phyloP scores from a whole-genome alignment of 2,888 invertebrate species.

The Ctenicera cuprea region DNA sequence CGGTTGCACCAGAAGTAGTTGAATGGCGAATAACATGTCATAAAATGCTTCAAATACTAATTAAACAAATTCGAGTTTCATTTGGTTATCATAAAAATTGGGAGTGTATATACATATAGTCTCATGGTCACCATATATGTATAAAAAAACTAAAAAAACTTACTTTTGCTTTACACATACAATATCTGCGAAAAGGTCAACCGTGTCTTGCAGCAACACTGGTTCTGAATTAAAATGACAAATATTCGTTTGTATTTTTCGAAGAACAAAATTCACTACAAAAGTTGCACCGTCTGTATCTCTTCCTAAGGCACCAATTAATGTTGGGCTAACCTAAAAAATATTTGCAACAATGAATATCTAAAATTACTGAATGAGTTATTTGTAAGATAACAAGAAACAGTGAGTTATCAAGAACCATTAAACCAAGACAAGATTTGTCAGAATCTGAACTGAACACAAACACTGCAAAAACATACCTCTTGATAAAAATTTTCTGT shows the following conservation, averaged over 20 bases:
- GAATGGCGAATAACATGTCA: too few relatives aligned
- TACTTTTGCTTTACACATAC: constrained; percentile 69
- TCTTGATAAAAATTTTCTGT: constrained; percentile 77
- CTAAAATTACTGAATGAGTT: constrained; percentile 11
- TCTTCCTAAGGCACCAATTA: constrained; percentile 79
- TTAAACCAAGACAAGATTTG: background rate
- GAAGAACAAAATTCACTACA: constrained; percentile 79
- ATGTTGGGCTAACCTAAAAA: constrained; percentile 76
- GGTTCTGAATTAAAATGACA: constrained; percentile 79
- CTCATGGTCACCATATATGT: too few relatives aligned
- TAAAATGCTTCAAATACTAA: too few relatives aligned
- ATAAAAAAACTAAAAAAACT: too few relatives aligned
- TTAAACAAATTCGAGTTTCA: too few relatives aligned
- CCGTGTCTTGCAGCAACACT: constrained; percentile 78
- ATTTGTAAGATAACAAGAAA: too few relatives aligned
- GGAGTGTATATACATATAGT: too few relatives aligned
- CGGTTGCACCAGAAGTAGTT: too few relatives aligned
- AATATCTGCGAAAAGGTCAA: constrained; percentile 75
- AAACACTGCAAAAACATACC: constrained; percentile 65
- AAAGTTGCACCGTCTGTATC: constrained; percentile 80
- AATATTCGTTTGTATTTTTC: constrained; percentile 80
- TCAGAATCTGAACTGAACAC: background rate
- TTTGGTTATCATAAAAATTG: too few relatives aligned
- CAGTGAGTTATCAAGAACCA: background rate
- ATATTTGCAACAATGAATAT: constrained; percentile 52